These are phyloP conservation scores for Sialis lutaria DNA, from an alignment of 2,888 invertebrate species.

Conservation along the genomic window DNA sequence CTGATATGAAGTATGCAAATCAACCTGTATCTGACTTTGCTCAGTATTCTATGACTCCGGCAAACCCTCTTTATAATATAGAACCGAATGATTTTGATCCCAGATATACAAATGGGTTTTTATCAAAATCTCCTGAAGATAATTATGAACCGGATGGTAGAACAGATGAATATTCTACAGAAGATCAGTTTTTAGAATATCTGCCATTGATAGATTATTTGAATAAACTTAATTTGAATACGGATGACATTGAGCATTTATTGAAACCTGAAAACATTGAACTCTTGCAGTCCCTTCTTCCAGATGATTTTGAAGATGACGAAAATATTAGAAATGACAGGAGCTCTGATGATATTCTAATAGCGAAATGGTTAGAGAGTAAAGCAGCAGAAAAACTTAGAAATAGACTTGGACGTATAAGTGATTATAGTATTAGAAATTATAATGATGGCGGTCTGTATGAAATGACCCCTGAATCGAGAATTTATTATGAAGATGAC, in stretches of 20 bases:
- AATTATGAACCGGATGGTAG: conserved; percentile 1
- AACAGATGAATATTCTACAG: conserved; percentile 8
- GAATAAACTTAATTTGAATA: conserved; percentile 15
- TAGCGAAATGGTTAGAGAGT: not conserved
- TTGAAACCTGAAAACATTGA: conserved; percentile 13
- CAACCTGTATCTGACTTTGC: not conserved
- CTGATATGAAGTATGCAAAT: not conserved
- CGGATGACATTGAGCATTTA: conserved; percentile 17
- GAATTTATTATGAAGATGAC: conserved; percentile 37
- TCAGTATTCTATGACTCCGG: no score
- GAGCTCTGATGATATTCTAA: not conserved
- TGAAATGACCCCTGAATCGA: conserved; percentile 22
- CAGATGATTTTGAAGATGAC: not conserved
- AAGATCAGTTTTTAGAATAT: conserved; percentile 7
- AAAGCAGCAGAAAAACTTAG: not conserved
- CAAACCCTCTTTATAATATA: not conserved
- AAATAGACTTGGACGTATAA: not conserved
- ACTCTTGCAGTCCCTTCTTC: not conserved
- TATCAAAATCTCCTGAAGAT: conserved; percentile 2
- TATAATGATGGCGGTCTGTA: not conserved
- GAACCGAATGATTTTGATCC: not conserved
- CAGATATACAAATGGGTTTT: not conserved
- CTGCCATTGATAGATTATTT: conserved; percentile 16
- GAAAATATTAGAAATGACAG: not conserved
- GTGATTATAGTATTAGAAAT: not conserved